Percentiles rank a stretch among this genome's conserved stretches.
These are phyloP conservation scores for Epinephelus malabaricus DNA, from an alignment of 2,797 vertebrate species.

Conservation along the genomic window DNA sequence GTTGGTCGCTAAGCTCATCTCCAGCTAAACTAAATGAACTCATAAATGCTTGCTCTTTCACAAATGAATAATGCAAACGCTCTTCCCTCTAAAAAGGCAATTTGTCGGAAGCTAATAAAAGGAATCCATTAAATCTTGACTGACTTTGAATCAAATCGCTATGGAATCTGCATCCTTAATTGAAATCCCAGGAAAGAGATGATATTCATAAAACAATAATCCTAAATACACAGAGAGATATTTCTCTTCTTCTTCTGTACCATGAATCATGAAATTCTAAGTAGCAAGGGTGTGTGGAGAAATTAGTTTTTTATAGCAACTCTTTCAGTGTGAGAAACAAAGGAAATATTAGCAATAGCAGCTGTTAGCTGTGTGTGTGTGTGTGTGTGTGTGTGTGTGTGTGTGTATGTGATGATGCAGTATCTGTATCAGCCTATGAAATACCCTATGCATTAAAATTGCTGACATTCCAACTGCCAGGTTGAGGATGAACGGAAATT, in stretches of 20 bases:
- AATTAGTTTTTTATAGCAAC: slow-evolving; percentile 25
- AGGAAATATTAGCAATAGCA: slow-evolving; percentile 39
- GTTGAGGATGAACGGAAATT: slow-evolving; percentile 58
- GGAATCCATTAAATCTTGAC: slow-evolving; percentile 77
- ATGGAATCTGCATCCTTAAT: slow-evolving; percentile 67
- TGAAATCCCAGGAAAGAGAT: slow-evolving; percentile 62
- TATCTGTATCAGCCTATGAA: slow-evolving; percentile 42
- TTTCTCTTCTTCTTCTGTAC: slow-evolving; percentile 16
- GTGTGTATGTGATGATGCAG: slow-evolving; percentile 20
- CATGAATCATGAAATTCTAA: slow-evolving; percentile 25
- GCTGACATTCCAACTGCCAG: slow-evolving; percentile 54
- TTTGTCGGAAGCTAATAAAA: slow-evolving; percentile 78
- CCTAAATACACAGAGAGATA: slow-evolving; percentile 46
- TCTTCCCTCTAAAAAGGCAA: slow-evolving; percentile 73
- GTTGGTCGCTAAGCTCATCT: slow-evolving; percentile 56
- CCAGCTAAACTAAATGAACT: slow-evolving; percentile 69
- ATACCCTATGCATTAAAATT: slow-evolving; percentile 50
- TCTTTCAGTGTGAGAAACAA: slow-evolving; percentile 37
- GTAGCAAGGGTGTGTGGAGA: slow-evolving; percentile 13
- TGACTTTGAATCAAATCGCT: slow-evolving; percentile 72
- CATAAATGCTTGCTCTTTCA: slow-evolving; percentile 64
- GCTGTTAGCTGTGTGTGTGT: slow-evolving; percentile 8
- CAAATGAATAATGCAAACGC: slow-evolving; percentile 79
- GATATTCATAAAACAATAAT: slow-evolving; percentile 68
- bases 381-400: background rate